These are phyloP conservation scores for Gallirallus australis DNA, from an alignment of 2,797 vertebrate species.

Conservation along the genomic window DNA sequence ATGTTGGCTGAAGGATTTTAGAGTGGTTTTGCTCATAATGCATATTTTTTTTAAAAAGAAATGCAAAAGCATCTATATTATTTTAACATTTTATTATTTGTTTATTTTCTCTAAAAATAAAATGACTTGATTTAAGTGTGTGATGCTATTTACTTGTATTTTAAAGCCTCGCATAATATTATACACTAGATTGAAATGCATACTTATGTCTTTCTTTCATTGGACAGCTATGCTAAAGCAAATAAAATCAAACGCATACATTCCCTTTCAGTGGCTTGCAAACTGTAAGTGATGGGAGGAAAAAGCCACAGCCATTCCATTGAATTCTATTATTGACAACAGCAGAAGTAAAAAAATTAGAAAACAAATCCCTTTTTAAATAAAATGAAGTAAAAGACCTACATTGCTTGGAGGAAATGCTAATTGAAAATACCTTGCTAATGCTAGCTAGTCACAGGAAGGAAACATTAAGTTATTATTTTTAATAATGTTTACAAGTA, in stretches of 20 bases:
- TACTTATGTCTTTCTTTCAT: conserved; percentile 76
- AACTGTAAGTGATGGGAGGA: conserved; percentile 74
- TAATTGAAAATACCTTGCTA: conserved; percentile 90
- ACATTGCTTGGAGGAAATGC: conserved; percentile 82
- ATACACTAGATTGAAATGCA: conserved; percentile 69
- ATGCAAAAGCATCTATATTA: conserved; percentile 36
- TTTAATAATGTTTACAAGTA: conserved; percentile 95
- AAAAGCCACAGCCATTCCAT: conserved; percentile 64
- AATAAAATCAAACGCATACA: conserved; percentile 78
- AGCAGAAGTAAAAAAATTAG: conserved; percentile 81
- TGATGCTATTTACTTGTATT: conserved; percentile 75
- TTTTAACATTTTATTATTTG: conserved; percentile 71
- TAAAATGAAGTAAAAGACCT: conserved; percentile 81
- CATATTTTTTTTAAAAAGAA: not conserved
- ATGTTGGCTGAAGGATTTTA: not conserved
- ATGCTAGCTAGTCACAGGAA: conserved; percentile 87
- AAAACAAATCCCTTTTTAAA: conserved; percentile 84
- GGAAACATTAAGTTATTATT: conserved; percentile 93
- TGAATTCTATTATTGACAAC: conserved; percentile 80
- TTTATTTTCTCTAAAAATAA: conserved; percentile 72
- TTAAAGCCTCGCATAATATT: conserved; percentile 69
- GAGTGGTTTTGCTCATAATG: not conserved
- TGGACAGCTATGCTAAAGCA: conserved; percentile 74
- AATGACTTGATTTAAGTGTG: conserved; percentile 70
- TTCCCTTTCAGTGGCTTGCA: conserved; percentile 65